Conservation (phyloP, 2,888 invertebrate species). For the Embidobia sp. region DNA sequence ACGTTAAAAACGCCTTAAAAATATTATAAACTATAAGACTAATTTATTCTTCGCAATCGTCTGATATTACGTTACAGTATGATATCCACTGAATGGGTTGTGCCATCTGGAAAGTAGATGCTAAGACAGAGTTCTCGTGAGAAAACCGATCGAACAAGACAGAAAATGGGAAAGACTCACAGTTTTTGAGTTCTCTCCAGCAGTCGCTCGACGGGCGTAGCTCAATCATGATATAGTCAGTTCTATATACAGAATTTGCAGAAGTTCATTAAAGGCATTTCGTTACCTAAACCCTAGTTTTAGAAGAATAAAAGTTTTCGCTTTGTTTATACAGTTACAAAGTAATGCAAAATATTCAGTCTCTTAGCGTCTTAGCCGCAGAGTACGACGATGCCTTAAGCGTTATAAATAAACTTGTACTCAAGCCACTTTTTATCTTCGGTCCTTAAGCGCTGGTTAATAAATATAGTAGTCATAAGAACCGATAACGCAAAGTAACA, state of each 20-base stretch:
- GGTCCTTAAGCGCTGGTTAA: no score
- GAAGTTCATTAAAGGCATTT: conserved; percentile 42
- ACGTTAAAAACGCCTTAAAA: conserved; percentile 17
- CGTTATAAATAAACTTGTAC: conserved; percentile 30
- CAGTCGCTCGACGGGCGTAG: no score
- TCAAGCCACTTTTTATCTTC: no score
- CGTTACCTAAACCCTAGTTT: conserved; percentile 38
- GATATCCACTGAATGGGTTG: background rate
- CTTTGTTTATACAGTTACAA: conserved; percentile 36
- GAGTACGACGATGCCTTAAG: conserved; percentile 33
- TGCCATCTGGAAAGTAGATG: no score
- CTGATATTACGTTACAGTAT: conserved; percentile 25
- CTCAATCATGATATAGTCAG: no score
- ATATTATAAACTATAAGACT: conserved; percentile 20
- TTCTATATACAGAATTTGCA: conserved; percentile 39
- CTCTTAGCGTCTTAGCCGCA: conserved; percentile 40
- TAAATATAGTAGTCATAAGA: no score
- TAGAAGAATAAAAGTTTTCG: conserved; percentile 54
- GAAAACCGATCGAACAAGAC: no score
- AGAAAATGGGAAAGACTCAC: background rate
- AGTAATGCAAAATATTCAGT: conserved; percentile 61
- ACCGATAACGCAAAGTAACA: no score
- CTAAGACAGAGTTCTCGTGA: no score
- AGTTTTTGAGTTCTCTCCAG: no score
- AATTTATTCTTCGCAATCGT: conserved; percentile 5